Conservation (phyloP, 1,140 invertebrate genomes). For the Ceratina calcarata region DNA sequence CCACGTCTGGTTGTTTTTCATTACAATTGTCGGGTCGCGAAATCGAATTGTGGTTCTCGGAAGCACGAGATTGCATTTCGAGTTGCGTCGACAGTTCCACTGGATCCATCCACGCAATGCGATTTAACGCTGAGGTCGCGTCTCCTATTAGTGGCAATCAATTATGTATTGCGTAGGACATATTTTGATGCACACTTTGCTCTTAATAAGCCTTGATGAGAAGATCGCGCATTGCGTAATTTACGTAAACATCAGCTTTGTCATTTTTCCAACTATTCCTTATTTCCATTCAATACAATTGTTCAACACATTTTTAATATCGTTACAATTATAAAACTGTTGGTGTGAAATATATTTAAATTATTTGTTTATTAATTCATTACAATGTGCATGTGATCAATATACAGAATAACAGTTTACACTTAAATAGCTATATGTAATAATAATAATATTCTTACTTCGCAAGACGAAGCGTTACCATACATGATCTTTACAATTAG, state of each 20-base stretch:
- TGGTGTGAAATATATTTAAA: too few species aligned
- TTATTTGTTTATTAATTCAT: too few species aligned
- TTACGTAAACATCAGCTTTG: neutral
- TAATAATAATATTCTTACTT: too few species aligned
- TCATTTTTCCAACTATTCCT: neutral
- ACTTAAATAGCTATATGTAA: too few species aligned
- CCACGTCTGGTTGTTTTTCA: neutral
- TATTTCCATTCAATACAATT: too few species aligned
- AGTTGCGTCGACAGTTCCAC: neutral
- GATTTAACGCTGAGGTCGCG: constrained; percentile 8
- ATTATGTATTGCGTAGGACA: constrained; percentile 8
- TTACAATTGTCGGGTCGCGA: neutral
- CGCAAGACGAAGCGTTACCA: neutral
- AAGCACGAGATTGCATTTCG: constrained; percentile 16
- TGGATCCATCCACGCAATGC: constrained; percentile 2
- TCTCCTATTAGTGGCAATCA: constrained; percentile 13
- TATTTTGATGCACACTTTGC: constrained; percentile 6
- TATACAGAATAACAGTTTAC: too few species aligned
- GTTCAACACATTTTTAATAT: too few species aligned
- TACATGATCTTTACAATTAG: neutral
- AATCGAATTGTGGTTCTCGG: constrained; percentile 1
- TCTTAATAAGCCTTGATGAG: constrained; percentile 1
- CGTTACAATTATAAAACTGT: too few species aligned
- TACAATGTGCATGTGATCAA: too few species aligned
- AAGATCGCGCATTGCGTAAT: neutral